A percentile compares a stretch with the other conserved stretches of the same genome.
These are phyloP conservation scores for Thunnus maccoyii DNA, from an alignment of 2,113 vertebrate genomes.

Conservation along the genomic window DNA sequence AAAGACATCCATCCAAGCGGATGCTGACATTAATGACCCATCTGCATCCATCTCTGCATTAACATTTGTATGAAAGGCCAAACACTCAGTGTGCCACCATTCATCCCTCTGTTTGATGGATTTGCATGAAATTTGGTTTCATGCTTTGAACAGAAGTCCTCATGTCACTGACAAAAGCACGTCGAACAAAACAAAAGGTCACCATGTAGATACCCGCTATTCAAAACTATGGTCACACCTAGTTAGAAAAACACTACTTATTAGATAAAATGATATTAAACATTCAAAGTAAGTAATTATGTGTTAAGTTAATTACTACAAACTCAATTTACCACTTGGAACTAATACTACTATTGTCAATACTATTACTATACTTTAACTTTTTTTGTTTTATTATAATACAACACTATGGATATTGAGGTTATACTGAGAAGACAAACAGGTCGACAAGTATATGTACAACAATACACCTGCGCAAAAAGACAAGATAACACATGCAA, in stretches of 20 bases:
- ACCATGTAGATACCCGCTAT: slow-evolving; percentile 12
- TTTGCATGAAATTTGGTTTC: slow-evolving; percentile 77
- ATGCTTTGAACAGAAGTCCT: slow-evolving; percentile 53
- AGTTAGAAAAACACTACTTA: not conserved
- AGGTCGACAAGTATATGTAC: not conserved
- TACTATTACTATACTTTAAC: not conserved
- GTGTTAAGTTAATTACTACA: too few relatives aligned
- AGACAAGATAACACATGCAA: not conserved
- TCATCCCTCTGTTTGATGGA: slow-evolving; percentile 62
- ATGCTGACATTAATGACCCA: slow-evolving; percentile 63
- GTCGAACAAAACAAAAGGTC: slow-evolving; percentile 50
- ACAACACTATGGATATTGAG: not conserved
- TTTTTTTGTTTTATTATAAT: not conserved
- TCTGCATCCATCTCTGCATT: slow-evolving; percentile 63
- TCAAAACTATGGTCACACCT: slow-evolving; percentile 12
- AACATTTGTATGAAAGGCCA: slow-evolving; percentile 63
- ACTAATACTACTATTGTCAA: too few relatives aligned
- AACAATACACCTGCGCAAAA: not conserved
- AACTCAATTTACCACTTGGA: too few relatives aligned
- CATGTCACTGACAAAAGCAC: slow-evolving; percentile 16
- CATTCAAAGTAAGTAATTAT: not conserved
- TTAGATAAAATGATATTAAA: not conserved
- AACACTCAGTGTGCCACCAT: slow-evolving; percentile 39
- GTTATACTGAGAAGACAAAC: not conserved
- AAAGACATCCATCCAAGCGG: slow-evolving; percentile 24